phyloP scores from a whole-genome alignment of 2,888 invertebrate species.

The Polydesmus complanatus region DNA sequence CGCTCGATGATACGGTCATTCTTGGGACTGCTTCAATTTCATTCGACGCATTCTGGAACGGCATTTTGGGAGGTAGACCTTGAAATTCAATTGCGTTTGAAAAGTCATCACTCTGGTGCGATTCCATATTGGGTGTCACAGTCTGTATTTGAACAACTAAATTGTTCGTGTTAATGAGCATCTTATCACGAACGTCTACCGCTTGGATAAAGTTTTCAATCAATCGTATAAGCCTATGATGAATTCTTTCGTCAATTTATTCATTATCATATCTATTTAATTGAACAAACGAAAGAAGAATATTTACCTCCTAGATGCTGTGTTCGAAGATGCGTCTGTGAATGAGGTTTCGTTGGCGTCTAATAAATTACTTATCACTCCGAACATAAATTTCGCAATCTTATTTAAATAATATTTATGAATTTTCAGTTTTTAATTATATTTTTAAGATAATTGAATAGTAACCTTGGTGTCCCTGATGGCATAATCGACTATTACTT shows the following conservation, averaged over 20 bases:
- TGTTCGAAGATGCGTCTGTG: no score
- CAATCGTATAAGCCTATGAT: constrained; percentile 14
- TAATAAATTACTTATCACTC: constrained; percentile 28
- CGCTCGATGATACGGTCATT: background rate
- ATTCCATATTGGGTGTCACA: background rate
- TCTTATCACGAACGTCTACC: constrained; percentile 13
- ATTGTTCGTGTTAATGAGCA: constrained; percentile 1
- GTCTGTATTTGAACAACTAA: background rate
- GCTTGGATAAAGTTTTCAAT: constrained; percentile 22
- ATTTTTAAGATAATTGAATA: background rate
- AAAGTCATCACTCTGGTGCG: background rate
- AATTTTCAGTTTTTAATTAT: background rate
- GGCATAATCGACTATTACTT: constrained; percentile 2
- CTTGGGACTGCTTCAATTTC: background rate
- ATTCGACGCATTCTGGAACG: no score
- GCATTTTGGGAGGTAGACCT: background rate
- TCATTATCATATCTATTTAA: no score
- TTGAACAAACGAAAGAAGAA: no score
- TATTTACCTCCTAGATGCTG: constrained; percentile 26
- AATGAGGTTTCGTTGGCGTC: constrained; percentile 27
- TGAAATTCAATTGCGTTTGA: background rate
- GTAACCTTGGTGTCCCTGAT: background rate
- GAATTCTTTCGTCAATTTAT: background rate
- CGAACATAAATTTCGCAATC: constrained; percentile 27
- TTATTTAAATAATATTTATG: constrained; percentile 20